Percentiles rank a stretch among this genome's conserved stretches.
Evolutionary conservation across 2,888 invertebrate genomes (phyloP).

Genomic region (Drosophila kambysellisi): DNA sequence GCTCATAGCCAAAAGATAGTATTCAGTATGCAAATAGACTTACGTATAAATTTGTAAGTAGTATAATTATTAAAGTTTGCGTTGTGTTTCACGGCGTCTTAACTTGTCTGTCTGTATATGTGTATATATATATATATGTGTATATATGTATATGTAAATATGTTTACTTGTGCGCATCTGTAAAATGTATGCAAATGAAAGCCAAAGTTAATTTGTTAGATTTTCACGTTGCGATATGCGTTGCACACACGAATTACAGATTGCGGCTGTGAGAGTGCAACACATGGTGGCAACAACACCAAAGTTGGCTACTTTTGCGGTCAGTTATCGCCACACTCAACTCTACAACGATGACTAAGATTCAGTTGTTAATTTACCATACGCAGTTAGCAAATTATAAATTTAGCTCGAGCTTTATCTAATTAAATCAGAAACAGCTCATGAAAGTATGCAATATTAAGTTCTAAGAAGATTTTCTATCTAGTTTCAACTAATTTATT

Average conservation of each 20-base stretch:
- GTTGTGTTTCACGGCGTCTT: constrained; percentile 57
- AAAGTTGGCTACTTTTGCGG: constrained; percentile 41
- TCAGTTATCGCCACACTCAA: constrained; percentile 33
- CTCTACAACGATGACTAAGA: constrained; percentile 12
- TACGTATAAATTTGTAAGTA: constrained; percentile 16
- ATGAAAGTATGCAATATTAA: constrained; percentile 8
- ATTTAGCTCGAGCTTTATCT: background rate
- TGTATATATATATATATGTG: constrained; percentile 2
- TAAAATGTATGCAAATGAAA: constrained; percentile 74
- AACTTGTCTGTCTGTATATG: constrained; percentile 31
- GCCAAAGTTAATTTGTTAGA: constrained; percentile 79
- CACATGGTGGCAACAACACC: constrained; percentile 14
- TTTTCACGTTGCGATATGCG: constrained; percentile 64
- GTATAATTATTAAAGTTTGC: constrained; percentile 61
- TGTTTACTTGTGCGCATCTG: constrained; percentile 41
- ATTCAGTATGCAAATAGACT: constrained; percentile 13
- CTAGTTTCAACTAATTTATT: constrained; percentile 1
- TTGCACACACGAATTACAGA: constrained; percentile 21
- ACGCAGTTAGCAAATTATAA: background rate
- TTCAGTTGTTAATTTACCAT: constrained; percentile 11
- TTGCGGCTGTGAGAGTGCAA: constrained; percentile 40
- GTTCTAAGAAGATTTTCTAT: background rate
- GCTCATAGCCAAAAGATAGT: constrained; percentile 23
- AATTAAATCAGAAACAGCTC: background rate
- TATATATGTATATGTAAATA: constrained; percentile 6